Percentiles rank a stretch among this genome's conserved stretches.
phyloP scores from a whole-genome alignment of 2,113 vertebrate genomes.

The Poeciliopsis turrubarensis region DNA sequence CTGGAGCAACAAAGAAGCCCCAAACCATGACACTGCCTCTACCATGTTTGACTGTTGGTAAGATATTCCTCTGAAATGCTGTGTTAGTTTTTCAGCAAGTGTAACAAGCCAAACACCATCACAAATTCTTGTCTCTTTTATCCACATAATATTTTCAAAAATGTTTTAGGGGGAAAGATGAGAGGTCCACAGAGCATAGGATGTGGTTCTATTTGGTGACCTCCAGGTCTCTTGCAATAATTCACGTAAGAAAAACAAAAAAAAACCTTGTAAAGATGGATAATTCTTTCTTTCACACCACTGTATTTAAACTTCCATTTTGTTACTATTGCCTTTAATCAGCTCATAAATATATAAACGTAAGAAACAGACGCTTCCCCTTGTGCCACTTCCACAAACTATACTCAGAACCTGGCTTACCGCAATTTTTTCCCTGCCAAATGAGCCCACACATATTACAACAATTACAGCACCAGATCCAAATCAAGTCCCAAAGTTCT shows the following conservation, averaged over 20 bases:
- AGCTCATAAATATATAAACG: slow-evolving; percentile 14
- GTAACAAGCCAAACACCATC: not conserved
- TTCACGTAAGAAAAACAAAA: not conserved
- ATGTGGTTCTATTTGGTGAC: not conserved
- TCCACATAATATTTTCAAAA: too few relatives aligned
- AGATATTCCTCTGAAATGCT: too few relatives aligned
- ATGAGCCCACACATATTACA: slow-evolving; percentile 42
- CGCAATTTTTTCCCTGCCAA: slow-evolving; percentile 25
- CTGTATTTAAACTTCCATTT: not conserved
- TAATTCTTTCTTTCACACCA: slow-evolving; percentile 8
- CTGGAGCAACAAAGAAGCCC: not conserved
- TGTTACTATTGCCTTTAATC: slow-evolving; percentile 6
- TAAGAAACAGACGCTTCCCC: slow-evolving; percentile 12
- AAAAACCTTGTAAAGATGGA: not conserved
- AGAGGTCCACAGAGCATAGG: not conserved
- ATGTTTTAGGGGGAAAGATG: not conserved
- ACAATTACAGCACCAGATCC: slow-evolving; percentile 60
- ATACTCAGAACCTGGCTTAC: slow-evolving; percentile 36
- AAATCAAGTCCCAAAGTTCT: slow-evolving; percentile 61
- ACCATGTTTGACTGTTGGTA: not conserved
- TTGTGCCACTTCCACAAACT: slow-evolving; percentile 28
- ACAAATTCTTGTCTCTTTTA: not conserved
- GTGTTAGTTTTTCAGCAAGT: not conserved
- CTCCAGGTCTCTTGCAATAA: not conserved
- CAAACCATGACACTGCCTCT: not conserved